Base-by-base conservation (phyloP, 2,797 vertebrate species). In the Pogonophryne albipinna region DNA sequence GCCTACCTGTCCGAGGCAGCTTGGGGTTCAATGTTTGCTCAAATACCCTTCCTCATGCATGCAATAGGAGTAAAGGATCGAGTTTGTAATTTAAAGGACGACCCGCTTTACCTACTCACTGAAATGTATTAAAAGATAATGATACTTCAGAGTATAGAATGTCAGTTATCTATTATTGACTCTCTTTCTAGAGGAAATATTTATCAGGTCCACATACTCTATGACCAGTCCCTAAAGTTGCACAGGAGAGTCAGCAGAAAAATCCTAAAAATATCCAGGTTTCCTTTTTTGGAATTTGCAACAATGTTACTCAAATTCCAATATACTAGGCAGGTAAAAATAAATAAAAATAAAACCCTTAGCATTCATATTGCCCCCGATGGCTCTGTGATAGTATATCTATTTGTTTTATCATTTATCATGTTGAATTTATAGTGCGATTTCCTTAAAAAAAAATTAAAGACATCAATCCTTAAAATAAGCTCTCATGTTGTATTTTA, bases 381-480 rank as follows among this genome's bases (percentile, higher is more conserved):
- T 59, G 16, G 19, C 31, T 62, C 14, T 63, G 20, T 45, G 16
- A 15, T 62, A 62, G 14, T 47, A 53, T 74, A 20, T 66, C 17
- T 27, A 27, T 16, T 56, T 68, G 45, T 44, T 4, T 55, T 12
- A 68, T 82, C 31, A 34, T 60, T 52, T 52, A 19, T 13, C 6
- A 20, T 0, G 55, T 44, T 61, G 13, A 57, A 27, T 65, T 23
- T 67, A 6, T 50, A n/a, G 44, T 57, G 19, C 52, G 0, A 66
- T 66, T 13, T 66, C 20, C 31, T 55, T 65, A 20, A 38, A 10
- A 27, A 5, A 5, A 27, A 27, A 4, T 27, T 5, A 27, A 27
- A 58, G 10, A 15, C 5, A 20, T 13, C 17, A 23, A 8, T 44
- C 41, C 20, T 19, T 57, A 23, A 31, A 42, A 17, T 34, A 15